Percentiles rank a stretch among this genome's conserved stretches.
phyloP scores from a whole-genome alignment of 2,888 invertebrate genomes.

The Nymphalis polychloros region DNA sequence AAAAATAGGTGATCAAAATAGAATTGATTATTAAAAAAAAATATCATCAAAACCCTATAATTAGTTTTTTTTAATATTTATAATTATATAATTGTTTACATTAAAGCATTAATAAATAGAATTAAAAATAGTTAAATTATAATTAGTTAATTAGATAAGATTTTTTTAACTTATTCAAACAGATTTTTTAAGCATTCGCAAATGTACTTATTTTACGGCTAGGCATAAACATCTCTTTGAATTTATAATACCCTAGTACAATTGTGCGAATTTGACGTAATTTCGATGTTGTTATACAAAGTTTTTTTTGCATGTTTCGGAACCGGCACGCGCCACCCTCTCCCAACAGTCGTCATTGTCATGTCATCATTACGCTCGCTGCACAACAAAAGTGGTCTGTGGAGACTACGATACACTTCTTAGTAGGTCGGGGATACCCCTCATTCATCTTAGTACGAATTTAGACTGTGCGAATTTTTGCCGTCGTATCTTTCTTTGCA shows the following conservation, averaged over 20 bases:
- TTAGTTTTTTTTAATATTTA: too few relatives aligned
- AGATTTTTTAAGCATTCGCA: conserved; percentile 1
- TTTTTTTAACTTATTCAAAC: neutral
- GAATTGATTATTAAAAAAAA: neutral
- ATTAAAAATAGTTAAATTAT: too few relatives aligned
- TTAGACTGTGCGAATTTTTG: conserved; percentile 61
- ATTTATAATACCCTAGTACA: conserved; percentile 68
- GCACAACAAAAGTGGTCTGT: conserved; percentile 68
- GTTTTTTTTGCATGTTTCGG: conserved; percentile 55
- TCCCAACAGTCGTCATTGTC: conserved; percentile 65
- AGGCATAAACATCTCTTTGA: conserved; percentile 55
- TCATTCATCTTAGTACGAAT: conserved; percentile 28
- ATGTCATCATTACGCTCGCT: conserved; percentile 69
- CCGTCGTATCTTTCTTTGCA: conserved; percentile 50
- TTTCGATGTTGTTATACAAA: conserved; percentile 61
- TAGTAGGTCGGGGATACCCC: conserved; percentile 76
- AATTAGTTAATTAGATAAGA: too few relatives aligned
- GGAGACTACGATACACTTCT: conserved; percentile 55
- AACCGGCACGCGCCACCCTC: conserved; percentile 64
- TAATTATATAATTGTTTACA: too few relatives aligned
- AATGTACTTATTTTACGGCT: neutral
- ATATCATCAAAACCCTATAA: too few relatives aligned
- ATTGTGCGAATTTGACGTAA: conserved; percentile 80
- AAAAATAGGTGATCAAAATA: neutral
- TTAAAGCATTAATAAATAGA: neutral